Conservation (phyloP, 2,888 invertebrate species). For the Vesta saturnalis region DNA sequence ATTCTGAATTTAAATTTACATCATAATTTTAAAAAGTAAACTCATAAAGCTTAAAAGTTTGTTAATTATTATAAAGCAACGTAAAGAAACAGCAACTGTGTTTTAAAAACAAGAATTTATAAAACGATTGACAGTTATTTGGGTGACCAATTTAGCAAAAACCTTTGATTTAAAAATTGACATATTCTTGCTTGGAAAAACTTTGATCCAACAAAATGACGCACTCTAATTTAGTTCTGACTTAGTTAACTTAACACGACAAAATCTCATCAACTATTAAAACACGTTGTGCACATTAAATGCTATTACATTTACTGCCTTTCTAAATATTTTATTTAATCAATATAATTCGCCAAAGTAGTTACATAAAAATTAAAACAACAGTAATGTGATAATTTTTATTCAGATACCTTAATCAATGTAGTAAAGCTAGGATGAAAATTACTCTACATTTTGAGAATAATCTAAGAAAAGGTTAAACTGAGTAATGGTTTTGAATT, state of each 20-base stretch:
- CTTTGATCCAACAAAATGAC: conserved; percentile 1
- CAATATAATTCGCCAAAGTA: neutral
- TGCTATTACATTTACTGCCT: neutral
- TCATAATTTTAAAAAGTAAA: no score
- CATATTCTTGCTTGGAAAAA: neutral
- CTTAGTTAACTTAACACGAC: conserved; percentile 13
- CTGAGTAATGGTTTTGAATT: conserved; percentile 13
- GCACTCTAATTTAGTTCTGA: conserved; percentile 7
- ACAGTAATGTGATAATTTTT: neutral
- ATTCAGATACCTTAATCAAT: neutral
- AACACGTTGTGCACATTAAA: conserved; percentile 9
- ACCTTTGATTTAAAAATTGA: neutral
- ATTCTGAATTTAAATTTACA: no score
- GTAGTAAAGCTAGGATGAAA: neutral
- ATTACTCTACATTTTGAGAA: neutral
- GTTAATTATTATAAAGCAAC: neutral
- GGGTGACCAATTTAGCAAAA: neutral
- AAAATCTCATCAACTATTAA: conserved; percentile 8
- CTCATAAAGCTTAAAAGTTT: neutral
- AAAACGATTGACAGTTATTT: conserved; percentile 5
- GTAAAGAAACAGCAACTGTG: neutral
- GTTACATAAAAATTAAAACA: neutral
- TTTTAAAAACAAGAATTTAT: no score
- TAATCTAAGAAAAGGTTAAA: conserved; percentile 10
- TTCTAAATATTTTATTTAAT: neutral